Evolutionary conservation across 1,140 invertebrate genomes (phyloP), one percentile per base, ranked within the genome.

Genomic region (Dreissena polymorpha): DNA sequence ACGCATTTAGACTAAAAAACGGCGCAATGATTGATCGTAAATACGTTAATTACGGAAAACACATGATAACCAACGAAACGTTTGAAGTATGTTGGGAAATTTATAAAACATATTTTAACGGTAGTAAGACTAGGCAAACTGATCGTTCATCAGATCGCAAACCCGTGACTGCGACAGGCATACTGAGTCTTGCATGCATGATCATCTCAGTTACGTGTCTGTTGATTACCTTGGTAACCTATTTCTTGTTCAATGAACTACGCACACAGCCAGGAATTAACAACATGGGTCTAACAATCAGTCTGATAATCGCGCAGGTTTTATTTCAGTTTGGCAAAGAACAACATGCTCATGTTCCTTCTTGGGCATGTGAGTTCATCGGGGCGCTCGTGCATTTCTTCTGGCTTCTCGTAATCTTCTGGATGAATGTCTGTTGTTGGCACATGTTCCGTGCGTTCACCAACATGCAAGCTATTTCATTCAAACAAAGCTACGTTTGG

Each of bases 151-250:
- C 57, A 60, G 57, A 60, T n/a, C 2, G 57, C 57, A 18, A 60
- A 60, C 21, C 57, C 2, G 21, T 75, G 39, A 49, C 49, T 23
- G n/a, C 65, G 21, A 71, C 39, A 27, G 68, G 67, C 13, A 69
- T 71, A 14, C 12, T 93, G 10, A 89, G 92, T 14, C 21, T 85
- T 0, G 82, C 91, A 8, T 88, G 86, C 18, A 76, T 93, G 18
- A 80, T 74, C 10, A 86, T 93, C n/a, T 93, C 93, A 1, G 71
- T 93, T 0, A 71, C 91, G 21, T 93, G 90, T 73, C 85, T 93
- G 10, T 65, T 85, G 18, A 60, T 93, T 6, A 93, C 94, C 75
- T 89, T 94, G 14, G 10, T 88, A 7, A 87, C 93, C 0, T 93
- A 92, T 73, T 55, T 85, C 10, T 29, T 91, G 0, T 80, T 93